phyloP scores from a whole-genome alignment of 2,797 vertebrate species.

The Peromyscus eremicus region DNA sequence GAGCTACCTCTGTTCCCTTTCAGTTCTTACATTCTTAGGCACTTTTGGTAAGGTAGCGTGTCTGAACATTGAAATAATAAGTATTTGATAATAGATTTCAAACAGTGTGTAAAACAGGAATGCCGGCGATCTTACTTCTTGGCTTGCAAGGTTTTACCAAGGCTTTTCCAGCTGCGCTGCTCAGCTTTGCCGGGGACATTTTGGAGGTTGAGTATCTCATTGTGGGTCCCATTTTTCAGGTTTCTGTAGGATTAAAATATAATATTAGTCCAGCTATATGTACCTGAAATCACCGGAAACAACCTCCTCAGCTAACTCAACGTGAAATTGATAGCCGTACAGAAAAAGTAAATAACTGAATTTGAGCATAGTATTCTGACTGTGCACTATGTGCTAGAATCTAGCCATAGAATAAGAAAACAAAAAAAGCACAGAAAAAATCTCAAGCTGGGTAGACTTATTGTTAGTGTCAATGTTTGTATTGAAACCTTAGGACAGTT shows the following conservation, averaged over 20 bases:
- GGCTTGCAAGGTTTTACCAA: not conserved
- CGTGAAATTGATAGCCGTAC: slow-evolving; percentile 16
- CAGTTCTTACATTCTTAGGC: slow-evolving; percentile 27
- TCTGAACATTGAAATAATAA: slow-evolving; percentile 42
- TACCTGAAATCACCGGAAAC: slow-evolving; percentile 43
- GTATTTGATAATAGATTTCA: slow-evolving; percentile 40
- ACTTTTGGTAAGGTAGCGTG: not conserved
- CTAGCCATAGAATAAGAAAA: not conserved
- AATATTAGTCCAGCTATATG: slow-evolving; percentile 56
- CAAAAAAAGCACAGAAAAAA: not conserved
- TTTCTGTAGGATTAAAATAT: slow-evolving; percentile 68
- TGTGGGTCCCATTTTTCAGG: slow-evolving; percentile 62
- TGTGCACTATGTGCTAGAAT: not conserved
- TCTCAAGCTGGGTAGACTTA: slow-evolving; percentile 39
- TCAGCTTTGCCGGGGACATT: slow-evolving; percentile 24
- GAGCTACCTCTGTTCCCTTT: not conserved
- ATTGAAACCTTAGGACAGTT: slow-evolving; percentile 45
- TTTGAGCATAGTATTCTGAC: slow-evolving; percentile 30
- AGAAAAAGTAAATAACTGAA: slow-evolving; percentile 62
- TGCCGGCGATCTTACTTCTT: slow-evolving; percentile 71
- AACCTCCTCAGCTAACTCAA: not conserved
- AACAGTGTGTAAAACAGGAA: slow-evolving; percentile 11
- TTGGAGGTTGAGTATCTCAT: slow-evolving; percentile 50
- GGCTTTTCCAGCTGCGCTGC: not conserved
- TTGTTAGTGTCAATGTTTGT: slow-evolving; percentile 18